Evolutionary conservation across 2,113 vertebrate species (phyloP).

Genomic region (Amphiprion ocellaris): DNA sequence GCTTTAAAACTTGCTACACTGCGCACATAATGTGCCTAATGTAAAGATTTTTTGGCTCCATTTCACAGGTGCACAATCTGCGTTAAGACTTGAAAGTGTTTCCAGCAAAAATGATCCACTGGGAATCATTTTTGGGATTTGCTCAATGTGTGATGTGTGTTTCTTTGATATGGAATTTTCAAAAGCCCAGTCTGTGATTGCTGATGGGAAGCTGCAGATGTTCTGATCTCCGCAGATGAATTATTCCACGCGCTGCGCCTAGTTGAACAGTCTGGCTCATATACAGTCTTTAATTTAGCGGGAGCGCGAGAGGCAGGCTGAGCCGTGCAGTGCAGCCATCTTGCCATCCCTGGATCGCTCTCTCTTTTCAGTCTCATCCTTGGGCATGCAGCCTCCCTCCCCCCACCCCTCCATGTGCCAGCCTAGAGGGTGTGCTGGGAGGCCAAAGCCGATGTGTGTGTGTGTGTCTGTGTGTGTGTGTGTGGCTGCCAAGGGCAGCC

Average conservation of each 20-base stretch:
- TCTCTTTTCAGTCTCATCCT: constrained; percentile 68
- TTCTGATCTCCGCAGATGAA: constrained; percentile 48
- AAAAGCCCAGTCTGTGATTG: constrained; percentile 18
- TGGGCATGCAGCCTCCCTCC: constrained; percentile 63
- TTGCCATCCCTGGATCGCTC: constrained; percentile 62
- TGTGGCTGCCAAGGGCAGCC: constrained; percentile 57
- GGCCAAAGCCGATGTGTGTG: constrained; percentile 50
- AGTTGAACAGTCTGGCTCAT: constrained; percentile 22
- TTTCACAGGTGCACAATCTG: constrained; percentile 41
- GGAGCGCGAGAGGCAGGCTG: constrained; percentile 40
- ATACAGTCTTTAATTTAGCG: constrained; percentile 16
- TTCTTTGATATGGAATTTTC: constrained; percentile 41
- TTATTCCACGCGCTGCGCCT: constrained; percentile 40
- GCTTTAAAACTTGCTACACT: background rate
- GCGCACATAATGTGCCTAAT: background rate
- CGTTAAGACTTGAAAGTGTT: constrained; percentile 14
- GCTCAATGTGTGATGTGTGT: constrained; percentile 7
- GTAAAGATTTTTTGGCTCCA: constrained; percentile 12
- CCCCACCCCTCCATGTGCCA: constrained; percentile 76
- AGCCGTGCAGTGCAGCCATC: constrained; percentile 64
- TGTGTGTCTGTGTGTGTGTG: constrained; percentile 48
- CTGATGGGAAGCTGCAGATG: constrained; percentile 46
- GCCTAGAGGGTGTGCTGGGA: constrained; percentile 75
- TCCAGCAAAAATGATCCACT: constrained; percentile 9
- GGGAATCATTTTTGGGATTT: constrained; percentile 41